Percentiles rank a stretch among this genome's conserved stretches.
phyloP scores from a whole-genome alignment of 2,113 vertebrate genomes.

The Macrotis lagotis region DNA sequence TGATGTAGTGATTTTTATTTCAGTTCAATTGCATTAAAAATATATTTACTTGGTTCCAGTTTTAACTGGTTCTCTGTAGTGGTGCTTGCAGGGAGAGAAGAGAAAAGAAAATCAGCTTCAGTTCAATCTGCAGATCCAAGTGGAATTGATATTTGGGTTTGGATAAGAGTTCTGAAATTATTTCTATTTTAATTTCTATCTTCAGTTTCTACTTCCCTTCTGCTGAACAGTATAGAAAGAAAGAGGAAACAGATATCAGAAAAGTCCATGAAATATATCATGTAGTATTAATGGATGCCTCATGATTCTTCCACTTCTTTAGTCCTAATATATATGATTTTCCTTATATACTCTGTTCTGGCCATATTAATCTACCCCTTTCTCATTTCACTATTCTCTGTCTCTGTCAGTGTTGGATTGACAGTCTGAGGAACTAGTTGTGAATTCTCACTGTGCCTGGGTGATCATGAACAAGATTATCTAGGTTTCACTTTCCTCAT shows the following conservation, averaged over 20 bases:
- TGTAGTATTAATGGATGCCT: neutral
- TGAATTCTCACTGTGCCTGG: neutral
- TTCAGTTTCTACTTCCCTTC: neutral
- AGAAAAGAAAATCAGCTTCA: neutral
- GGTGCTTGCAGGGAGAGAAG: neutral
- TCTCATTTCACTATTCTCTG: neutral
- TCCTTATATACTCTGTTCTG: neutral
- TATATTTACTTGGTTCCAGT: neutral
- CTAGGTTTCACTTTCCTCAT: neutral
- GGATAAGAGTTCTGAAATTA: neutral
- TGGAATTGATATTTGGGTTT: neutral
- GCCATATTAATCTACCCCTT: neutral
- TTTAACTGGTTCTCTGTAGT: neutral
- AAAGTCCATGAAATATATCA: neutral
- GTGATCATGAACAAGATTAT: neutral
- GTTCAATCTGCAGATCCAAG: neutral
- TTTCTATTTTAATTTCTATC: neutral
- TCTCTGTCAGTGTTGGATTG: neutral
- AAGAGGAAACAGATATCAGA: neutral
- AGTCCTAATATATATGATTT: neutral
- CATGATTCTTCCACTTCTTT: neutral
- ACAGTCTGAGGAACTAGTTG: neutral
- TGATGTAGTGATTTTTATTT: neutral
- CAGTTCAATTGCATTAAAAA: neutral
- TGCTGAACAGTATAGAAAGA: neutral